Conservation (phyloP, 2,797 vertebrate genomes). For the Prionace glauca region DNA sequence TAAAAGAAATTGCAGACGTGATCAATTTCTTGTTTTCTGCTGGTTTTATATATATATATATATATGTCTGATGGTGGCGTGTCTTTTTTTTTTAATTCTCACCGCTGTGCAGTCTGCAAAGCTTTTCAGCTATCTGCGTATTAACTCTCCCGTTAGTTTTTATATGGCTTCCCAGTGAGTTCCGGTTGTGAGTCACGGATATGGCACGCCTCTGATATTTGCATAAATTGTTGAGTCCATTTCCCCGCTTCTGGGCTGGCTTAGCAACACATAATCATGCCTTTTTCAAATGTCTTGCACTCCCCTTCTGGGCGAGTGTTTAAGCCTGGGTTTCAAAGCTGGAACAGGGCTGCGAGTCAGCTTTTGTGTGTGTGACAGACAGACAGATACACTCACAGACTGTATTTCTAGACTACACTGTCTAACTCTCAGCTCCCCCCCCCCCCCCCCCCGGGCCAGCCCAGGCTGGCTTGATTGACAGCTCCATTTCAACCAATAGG, state of each 20-base stretch:
- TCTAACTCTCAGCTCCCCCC: background rate
- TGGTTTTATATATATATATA: too few relatives aligned
- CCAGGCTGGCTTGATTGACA: background rate
- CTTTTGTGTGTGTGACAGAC: background rate
- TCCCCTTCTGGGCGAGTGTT: too few relatives aligned
- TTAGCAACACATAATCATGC: background rate
- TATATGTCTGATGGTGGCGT: too few relatives aligned
- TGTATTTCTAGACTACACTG: too few relatives aligned
- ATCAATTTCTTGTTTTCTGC: background rate
- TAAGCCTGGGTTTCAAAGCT: background rate
- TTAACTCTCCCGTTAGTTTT: conserved; percentile 67
- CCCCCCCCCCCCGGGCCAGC: too few relatives aligned
- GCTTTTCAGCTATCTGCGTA: conserved; percentile 58
- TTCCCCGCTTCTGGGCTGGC: too few relatives aligned
- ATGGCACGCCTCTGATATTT: conserved; percentile 79
- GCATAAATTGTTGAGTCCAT: conserved; percentile 56
- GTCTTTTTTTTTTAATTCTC: background rate
- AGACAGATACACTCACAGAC: too few relatives aligned
- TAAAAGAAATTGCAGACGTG: background rate
- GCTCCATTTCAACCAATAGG: background rate
- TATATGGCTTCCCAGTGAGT: conserved; percentile 66
- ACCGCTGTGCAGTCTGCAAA: conserved; percentile 45
- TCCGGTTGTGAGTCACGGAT: conserved; percentile 66
- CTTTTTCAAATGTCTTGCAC: too few relatives aligned
- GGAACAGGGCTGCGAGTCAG: background rate